A percentile compares a stretch with the other conserved stretches of the same genome.
Conservation (phyloP, 2,113 vertebrate species). For the Vombatus ursinus region DNA sequence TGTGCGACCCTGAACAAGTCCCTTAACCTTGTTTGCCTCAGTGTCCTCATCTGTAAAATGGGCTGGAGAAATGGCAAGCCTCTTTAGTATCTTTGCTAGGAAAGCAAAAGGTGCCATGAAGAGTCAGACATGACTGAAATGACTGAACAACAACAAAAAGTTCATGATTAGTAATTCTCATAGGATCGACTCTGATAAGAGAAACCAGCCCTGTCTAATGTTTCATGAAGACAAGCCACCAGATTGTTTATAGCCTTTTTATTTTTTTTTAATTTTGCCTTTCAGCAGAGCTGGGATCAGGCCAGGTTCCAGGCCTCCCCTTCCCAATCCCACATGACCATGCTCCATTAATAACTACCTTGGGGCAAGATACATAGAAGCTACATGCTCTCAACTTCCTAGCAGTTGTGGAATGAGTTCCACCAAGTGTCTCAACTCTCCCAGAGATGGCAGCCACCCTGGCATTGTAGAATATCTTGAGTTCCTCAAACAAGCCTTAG, state of each 20-base stretch:
- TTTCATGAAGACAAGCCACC: not conserved
- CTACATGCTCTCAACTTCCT: not conserved
- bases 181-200: not conserved
- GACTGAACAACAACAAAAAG: no score
- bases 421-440: no score
- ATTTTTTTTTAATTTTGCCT: not conserved
- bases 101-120: no score
- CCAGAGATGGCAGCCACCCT: no score
- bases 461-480: no score
- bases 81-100: no score
- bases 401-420: not conserved
- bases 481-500: no score
- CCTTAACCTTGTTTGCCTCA: no score
- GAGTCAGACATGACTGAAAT: no score
- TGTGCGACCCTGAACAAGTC: no score
- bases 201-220: not conserved
- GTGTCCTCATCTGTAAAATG: no score
- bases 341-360: not conserved
- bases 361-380: not conserved
- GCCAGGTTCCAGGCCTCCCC: not conserved
- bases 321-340: not conserved
- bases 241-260: not conserved
- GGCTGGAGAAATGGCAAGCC: no score
- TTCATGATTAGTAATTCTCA: not conserved
- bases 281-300: not conserved